Evolutionary conservation across 2,888 invertebrate genomes (phyloP), one percentile per base, ranked within the genome.

Genomic region (Pterostichus niger): DNA sequence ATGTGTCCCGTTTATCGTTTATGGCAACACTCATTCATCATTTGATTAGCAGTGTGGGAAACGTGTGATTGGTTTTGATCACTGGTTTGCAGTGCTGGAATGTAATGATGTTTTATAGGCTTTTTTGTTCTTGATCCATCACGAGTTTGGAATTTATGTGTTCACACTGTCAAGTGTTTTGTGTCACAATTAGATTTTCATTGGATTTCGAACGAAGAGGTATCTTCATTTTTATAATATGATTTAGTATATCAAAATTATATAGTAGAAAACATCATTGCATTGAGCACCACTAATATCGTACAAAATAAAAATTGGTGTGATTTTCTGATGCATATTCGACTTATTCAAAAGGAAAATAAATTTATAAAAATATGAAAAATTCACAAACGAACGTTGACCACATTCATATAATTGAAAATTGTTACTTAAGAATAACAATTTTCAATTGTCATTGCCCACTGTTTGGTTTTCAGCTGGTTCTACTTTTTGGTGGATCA

Each of bases 401-500:
- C 81, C 81, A 81, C 81, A 81, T 73, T 81, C 73, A 73, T 59
- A 46, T 44, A 56, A 82, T 82, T 82, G 82, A 82, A 82, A 82
- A 82, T 75, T 73, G 82, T 75, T 82, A 33, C 15, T 54, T 54
- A 49, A 49, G 11, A 68, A 10, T 56, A 75, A 61, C 82, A 75
- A 82, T 82, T 82, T 82, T 82, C 82, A 82, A 82, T 82, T 59
- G 24, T 64, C 64, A 79, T 68, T 82, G 75, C 56, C 82, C 82
- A 82, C 59, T 79, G 64, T 64, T 79, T 81, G 81, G 81, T 81
- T 81, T 81, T 73, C 73, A 40, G 46, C 73, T 73, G 73, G 59
- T 73, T 56, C 52, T 82, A 75, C 75, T 82, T 75, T 75, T 82
- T 82, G 82, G 82, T 82, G 82, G 82, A 82, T 82, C 82, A 82